Evolutionary conservation across 2,797 vertebrate species (phyloP).

Genomic region (Hoplostethus mediterraneus): DNA sequence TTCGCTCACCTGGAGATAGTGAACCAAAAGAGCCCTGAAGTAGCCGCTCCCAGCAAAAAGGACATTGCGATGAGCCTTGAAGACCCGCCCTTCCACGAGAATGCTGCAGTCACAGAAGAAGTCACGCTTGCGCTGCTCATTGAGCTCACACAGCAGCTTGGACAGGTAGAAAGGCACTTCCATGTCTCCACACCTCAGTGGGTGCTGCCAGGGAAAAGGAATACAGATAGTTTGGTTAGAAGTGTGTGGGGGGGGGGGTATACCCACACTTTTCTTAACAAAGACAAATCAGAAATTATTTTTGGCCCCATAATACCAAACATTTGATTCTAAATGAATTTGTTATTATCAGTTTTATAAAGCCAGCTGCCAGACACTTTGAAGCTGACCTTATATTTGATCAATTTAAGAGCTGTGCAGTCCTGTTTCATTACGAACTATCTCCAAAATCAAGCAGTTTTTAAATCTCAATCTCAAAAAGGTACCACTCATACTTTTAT

Average conservation of each 20-base stretch:
- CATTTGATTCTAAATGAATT: neutral
- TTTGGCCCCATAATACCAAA: neutral
- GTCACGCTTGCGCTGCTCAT: slow-evolving; percentile 96
- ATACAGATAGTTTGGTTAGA: neutral
- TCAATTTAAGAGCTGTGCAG: neutral
- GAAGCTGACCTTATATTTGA: no score
- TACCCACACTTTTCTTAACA: neutral
- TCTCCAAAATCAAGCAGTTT: neutral
- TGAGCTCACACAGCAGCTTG: slow-evolving; percentile 94
- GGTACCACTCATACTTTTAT: no score
- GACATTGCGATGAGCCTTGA: slow-evolving; percentile 97
- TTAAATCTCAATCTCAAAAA: no score
- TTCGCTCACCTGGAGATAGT: slow-evolving; percentile 89
- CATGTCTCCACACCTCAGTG: slow-evolving; percentile 77
- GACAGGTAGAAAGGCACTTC: slow-evolving; percentile 93
- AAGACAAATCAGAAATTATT: neutral
- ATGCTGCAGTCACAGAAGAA: slow-evolving; percentile 99
- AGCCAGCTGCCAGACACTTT: no score
- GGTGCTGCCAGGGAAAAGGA: slow-evolving; percentile 7
- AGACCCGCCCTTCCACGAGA: slow-evolving; percentile 96
- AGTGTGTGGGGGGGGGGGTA: no score
- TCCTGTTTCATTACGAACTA: neutral
- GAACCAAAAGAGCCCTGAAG: slow-evolving; percentile 94
- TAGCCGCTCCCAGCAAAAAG: slow-evolving; percentile 97
- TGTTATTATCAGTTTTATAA: no score